Percentiles rank a stretch among this genome's conserved stretches.
Conservation (phyloP, 2,113 vertebrate species). For the Taxidea taxus region DNA sequence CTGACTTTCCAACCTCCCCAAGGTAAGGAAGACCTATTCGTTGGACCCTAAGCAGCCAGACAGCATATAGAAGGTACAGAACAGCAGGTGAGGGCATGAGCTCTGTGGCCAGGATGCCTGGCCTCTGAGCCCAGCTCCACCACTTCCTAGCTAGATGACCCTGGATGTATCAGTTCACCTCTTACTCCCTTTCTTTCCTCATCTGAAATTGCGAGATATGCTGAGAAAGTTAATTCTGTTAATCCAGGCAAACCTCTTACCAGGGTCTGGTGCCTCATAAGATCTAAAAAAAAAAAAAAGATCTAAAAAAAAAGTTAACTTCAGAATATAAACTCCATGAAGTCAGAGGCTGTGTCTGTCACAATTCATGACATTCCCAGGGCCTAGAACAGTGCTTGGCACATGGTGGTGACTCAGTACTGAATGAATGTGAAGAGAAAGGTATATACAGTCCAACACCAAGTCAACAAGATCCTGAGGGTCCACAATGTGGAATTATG, state of each 20-base stretch:
- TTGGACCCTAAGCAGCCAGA: background rate
- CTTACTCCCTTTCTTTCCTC: background rate
- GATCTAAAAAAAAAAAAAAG: background rate
- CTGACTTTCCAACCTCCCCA: background rate
- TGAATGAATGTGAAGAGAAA: background rate
- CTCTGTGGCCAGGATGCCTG: background rate
- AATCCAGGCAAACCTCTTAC: background rate
- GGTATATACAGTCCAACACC: accelerated
- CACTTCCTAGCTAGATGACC: accelerated
- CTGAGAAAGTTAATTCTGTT: background rate
- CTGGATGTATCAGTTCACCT: too few species aligned
- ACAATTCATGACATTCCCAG: accelerated
- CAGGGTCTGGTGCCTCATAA: background rate
- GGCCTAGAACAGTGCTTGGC: background rate
- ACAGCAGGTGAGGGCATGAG: background rate
- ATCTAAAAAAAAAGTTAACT: background rate
- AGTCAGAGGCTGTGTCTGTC: background rate
- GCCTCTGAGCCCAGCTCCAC: too few species aligned
- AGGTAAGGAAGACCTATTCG: background rate
- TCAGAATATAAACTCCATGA: background rate
- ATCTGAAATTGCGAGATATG: background rate
- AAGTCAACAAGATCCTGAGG: background rate
- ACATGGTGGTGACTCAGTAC: accelerated
- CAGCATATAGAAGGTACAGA: background rate
- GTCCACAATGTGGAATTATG: background rate